These are phyloP conservation scores for Triplophysa yarkandensis DNA, from an alignment of 2,797 vertebrate species.

Conservation along the genomic window DNA sequence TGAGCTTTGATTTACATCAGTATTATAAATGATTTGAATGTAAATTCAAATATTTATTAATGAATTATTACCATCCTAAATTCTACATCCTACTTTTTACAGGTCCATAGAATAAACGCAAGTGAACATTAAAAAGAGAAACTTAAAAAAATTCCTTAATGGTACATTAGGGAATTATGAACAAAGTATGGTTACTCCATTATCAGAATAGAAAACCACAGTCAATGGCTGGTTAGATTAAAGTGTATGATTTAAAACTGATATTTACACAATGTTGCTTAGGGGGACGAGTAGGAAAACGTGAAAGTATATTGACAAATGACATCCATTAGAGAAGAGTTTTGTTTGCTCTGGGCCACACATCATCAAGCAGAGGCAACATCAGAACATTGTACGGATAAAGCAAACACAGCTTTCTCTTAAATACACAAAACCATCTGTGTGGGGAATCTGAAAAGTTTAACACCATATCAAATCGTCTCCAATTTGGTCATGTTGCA, in stretches of 20 bases:
- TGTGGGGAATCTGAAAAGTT: background rate
- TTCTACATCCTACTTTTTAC: too few relatives aligned
- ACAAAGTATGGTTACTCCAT: background rate
- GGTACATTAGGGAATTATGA: too few relatives aligned
- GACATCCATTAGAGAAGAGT: constrained; percentile 62
- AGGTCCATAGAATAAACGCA: too few relatives aligned
- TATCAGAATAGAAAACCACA: background rate
- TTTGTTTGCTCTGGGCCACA: constrained; percentile 55
- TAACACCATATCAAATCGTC: too few relatives aligned
- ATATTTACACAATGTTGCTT: constrained; percentile 46
- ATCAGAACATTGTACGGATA: background rate
- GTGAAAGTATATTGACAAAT: constrained; percentile 64
- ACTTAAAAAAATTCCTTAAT: too few relatives aligned
- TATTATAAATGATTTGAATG: too few relatives aligned
- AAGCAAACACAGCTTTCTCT: constrained; percentile 33
- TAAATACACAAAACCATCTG: constrained; percentile 44
- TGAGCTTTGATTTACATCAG: too few relatives aligned
- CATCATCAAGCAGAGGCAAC: constrained; percentile 2
- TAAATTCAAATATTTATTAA: too few relatives aligned
- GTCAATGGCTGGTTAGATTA: background rate
- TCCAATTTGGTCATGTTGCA: too few relatives aligned
- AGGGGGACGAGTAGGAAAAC: constrained; percentile 48
- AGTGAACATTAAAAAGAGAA: too few relatives aligned
- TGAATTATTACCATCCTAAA: too few relatives aligned
- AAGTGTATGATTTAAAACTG: constrained; percentile 33